Base-by-base conservation (phyloP, 2,113 vertebrate genomes). In the Ibidorhyncha struthersii region DNA sequence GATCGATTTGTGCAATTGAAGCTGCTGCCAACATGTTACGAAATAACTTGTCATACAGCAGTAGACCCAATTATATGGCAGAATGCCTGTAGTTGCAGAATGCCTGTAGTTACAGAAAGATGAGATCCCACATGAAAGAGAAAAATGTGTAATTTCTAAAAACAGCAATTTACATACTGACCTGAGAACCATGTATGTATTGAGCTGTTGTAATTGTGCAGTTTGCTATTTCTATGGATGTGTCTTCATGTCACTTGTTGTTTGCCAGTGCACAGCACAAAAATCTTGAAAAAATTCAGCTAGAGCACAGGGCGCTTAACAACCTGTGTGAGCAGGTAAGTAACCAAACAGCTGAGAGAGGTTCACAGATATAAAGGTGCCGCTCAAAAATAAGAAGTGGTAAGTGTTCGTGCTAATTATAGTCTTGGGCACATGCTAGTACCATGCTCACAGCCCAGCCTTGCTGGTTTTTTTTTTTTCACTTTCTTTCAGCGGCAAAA, bases 91-190 rank as follows among this genome's bases (percentile, higher is more conserved):
- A 90, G 87, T 90, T 93, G 73, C 66, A 78, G 52, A 63, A 91
- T 56, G 59, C 66, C 61, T 7, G 3, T 85, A 90, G 87, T 90
- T 93, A 77, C 66, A 78, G 52, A 63, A 91, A 95, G 56, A 86
- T 2, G 20, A 94, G 70, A 74, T 43, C 70, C 56, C 80, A 47
- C 55, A 73, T 66, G 79, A 71, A 91, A 40, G n/a, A 86, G 25
- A 63, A 84, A 83, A 90, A 84, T 18, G 29, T 25, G 49, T 86
- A 16, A 82, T 93, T 93, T 92, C 71, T 95, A 82, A 90, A 96
- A 66, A 4, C 10, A 86, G 22, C 53, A 38, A 55, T 93, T 87
- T 96, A 52, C 94, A 85, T 93, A 88, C 86, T 94, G 88, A 91
- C 85, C 92, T 73, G 22, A 86, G 62, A 90, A 72, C 47, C 34